A percentile compares a stretch with the other conserved stretches of the same genome.
phyloP scores from a whole-genome alignment of 2,888 invertebrate genomes.

The Scaptomyza flava region DNA sequence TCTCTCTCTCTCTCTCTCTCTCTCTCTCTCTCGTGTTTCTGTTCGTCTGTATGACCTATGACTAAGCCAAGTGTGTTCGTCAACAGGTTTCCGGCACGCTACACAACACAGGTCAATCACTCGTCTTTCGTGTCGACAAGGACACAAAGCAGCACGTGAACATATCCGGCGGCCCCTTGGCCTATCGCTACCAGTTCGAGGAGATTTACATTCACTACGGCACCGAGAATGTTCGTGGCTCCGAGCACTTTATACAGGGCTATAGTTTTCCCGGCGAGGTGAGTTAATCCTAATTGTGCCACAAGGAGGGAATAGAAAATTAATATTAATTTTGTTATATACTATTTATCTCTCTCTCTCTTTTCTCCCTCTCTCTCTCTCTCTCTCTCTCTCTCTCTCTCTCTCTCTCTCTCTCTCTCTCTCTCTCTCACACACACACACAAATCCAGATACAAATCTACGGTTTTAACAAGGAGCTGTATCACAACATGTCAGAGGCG shows the following conservation, averaged over 20 bases:
- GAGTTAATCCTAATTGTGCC: conserved; percentile 75
- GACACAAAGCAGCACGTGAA: conserved; percentile 96
- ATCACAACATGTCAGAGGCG: conserved; percentile 98
- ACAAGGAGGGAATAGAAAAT: not conserved
- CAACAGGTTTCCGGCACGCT: conserved; percentile 93
- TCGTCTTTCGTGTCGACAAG: conserved; percentile 95
- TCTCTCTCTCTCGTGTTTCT: not conserved
- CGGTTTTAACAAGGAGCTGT: conserved; percentile 98
- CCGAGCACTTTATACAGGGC: conserved; percentile 97
- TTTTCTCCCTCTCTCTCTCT: not conserved
- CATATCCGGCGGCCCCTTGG: conserved; percentile 97
- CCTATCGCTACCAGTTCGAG: conserved; percentile 97
- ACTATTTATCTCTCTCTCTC: not conserved
- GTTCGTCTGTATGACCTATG: not conserved
- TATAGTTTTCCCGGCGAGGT: conserved; percentile 99
- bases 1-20: not conserved
- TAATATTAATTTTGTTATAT: conserved; percentile 27
- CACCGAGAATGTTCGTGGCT: conserved; percentile 94
- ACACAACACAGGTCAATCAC: conserved; percentile 96
- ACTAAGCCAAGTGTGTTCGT: conserved; percentile 20
- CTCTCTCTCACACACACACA: not conserved
- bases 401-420: not conserved
- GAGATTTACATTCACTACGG: conserved; percentile 98
- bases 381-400: too few relatives aligned
- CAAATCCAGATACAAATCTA: conserved; percentile 95